Evolutionary conservation across 2,113 vertebrate genomes (phyloP), one percentile per base, ranked within the genome.

Genomic region (Scolopax mira): DNA sequence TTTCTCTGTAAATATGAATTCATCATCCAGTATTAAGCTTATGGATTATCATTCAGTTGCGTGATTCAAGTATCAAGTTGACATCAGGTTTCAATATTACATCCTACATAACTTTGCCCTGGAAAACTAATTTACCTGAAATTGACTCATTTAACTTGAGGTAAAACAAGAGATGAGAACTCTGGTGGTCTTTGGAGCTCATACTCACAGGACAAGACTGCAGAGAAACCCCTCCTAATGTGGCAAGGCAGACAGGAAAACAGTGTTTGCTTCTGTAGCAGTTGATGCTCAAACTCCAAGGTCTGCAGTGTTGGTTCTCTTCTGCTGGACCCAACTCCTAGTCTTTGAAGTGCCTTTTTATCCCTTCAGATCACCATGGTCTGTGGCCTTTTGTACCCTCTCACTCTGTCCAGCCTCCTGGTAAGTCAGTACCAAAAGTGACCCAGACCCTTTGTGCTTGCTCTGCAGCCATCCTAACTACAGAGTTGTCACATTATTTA

Each of bases 231-330:
- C 54, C 30, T 46, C 5, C 4, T 46, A 18, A 21, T 51, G 11
- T 44, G 35, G 12, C 4, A 3, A 71, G 9, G 19, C 25, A 9
- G 33, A 22, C 33, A 33, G 37, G 30, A 80, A 74, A 87, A 46
- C 0, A 0, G 3, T 15, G 8, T 3, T 6, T 48, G 30, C 33
- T 24, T 69, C 21, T n/a, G 6, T 3, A 46, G 15, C 13, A 31
- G 17, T 0, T 48, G 33, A 42, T 78, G 18, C 46, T 66, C 2
- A 0, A 28, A 73, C 16, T 65, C n/a, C 11, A 3, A 74, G 35
- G 15, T 57, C 33, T 61, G 73, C 55, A 42, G 0, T 25, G 35
- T 31, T 80, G 5, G 17, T 52, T 33, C 10, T 65, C 10, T 70
- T 57, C 37, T 65, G 23, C 27, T 66, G 10, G 11, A n/a, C 37